Evolutionary conservation across 2,888 invertebrate species (phyloP), one percentile per base, ranked within the genome.

Genomic region (Drosophila hamatofila): DNA sequence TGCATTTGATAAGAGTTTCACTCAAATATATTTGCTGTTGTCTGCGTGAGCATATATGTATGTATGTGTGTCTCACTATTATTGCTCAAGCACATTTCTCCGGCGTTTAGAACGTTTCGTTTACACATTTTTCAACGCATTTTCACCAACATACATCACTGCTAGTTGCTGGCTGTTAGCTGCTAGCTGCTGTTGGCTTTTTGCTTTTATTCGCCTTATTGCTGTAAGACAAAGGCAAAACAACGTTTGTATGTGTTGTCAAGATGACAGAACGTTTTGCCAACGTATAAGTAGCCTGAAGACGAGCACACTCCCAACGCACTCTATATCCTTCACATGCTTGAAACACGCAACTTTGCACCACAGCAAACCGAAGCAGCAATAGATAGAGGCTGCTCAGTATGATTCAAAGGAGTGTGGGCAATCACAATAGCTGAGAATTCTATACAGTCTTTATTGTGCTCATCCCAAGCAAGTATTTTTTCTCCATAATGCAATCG

Each of bases 251-350:
- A 59, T 66, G 60, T 61, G 78, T 74, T 88, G 84, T 82, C 79
- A 79, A 86, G 84, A 81, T 85, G 88, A 87, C 85, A 89, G 80
- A 80, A 77, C 76, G 81, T 81, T 80, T 85, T 85, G 76, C 76
- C 72, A 67, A 75, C 76, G 72, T 73, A 83, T 80, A 89, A 89
- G 84, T 84, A 81, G 75, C 87, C 70, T 54, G 70, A 57, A 62
- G 54, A 59, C 54, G 62, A 75, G 59, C 64, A 56, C 44, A 35
- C 41, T 39, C 39, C 23, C 30, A 35, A 62, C 30, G 9, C 46
- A 58, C 55, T 52, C 39, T 35, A 39, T 30, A 65, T 51, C 21
- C 64, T 48, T 16, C 52, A 44, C 33, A 56, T 35, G 33, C 64
- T 78, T 80, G 78, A 88, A 81, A 81, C 72, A 80, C 69, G n/a